These are phyloP conservation scores for Epinephelus moara DNA, from an alignment of 2,113 vertebrate species.

Conservation along the genomic window DNA sequence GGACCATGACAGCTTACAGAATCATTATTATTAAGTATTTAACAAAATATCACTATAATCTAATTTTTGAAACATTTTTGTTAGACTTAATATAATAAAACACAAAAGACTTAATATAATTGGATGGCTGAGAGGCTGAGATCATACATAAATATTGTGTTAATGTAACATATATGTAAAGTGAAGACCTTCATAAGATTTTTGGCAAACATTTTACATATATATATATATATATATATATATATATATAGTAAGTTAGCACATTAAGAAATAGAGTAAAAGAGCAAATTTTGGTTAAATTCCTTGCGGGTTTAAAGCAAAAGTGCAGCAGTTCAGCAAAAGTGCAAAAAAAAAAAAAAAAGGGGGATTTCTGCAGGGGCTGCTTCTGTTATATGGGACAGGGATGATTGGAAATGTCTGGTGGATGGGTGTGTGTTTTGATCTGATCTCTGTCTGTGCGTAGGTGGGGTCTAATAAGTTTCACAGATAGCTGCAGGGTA, in stretches of 20 bases:
- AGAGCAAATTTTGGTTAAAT: not conserved
- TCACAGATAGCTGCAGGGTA: slow-evolving; percentile 47
- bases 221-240: no score
- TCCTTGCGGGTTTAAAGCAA: not conserved
- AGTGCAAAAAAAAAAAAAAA: not conserved
- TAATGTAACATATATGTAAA: no score
- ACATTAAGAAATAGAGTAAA: not conserved
- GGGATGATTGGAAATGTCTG: slow-evolving; percentile 33
- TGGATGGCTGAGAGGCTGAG: no score
- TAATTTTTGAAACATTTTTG: no score
- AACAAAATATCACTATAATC: no score
- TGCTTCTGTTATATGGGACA: slow-evolving; percentile 2
- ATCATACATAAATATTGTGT: no score
- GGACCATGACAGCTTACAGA: no score
- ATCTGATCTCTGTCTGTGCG: slow-evolving; percentile 1
- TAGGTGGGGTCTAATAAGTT: slow-evolving; percentile 38
- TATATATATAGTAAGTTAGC: not conserved
- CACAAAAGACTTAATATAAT: no score
- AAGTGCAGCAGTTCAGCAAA: not conserved
- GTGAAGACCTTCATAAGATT: no score
- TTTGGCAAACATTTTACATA: no score
- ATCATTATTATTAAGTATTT: not conserved
- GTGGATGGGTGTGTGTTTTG: slow-evolving; percentile 8
- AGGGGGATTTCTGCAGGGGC: not conserved
- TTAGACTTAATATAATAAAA: no score